Percentiles rank a stretch among this genome's conserved stretches.
phyloP scores from a whole-genome alignment of 1,140 invertebrate species.

The Plutomurus gul region DNA sequence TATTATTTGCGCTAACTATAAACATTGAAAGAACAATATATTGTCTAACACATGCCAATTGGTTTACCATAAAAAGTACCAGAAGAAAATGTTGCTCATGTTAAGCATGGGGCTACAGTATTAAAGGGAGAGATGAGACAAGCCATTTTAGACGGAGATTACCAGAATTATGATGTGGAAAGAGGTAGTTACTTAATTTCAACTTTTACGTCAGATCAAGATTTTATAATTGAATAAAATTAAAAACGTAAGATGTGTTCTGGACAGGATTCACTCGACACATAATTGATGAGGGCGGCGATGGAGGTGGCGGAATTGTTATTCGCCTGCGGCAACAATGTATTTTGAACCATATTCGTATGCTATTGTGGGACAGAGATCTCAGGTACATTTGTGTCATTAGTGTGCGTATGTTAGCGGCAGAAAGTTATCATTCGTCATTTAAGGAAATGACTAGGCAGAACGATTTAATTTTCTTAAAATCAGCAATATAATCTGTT shows the following conservation, averaged over 20 bases:
- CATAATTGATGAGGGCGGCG: conserved; percentile 77
- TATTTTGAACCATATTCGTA: conserved; percentile 90
- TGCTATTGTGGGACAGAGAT: conserved; percentile 94
- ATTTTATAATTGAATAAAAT: background rate
- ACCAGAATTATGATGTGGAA: conserved; percentile 86
- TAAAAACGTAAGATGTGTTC: background rate
- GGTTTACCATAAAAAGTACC: conserved; percentile 65
- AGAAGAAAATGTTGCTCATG: conserved; percentile 88
- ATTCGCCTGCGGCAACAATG: conserved; percentile 83
- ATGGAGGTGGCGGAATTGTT: conserved; percentile 76
- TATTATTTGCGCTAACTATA: too few relatives aligned
- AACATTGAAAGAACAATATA: too few relatives aligned
- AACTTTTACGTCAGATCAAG: background rate
- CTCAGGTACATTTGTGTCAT: conserved; percentile 71
- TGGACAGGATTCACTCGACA: conserved; percentile 79
- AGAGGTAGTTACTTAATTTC: conserved; percentile 61
- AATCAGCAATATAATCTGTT: too few relatives aligned
- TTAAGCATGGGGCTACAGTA: conserved; percentile 76
- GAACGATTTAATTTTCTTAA: too few relatives aligned
- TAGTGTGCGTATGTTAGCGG: too few relatives aligned
- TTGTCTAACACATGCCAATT: too few relatives aligned
- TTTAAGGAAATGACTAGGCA: too few relatives aligned
- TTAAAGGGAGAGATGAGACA: conserved; percentile 84
- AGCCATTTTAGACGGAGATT: conserved; percentile 85
- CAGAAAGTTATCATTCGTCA: too few relatives aligned